Conservation (phyloP, 2,888 invertebrate genomes). For the Apomyelois bistriatella region DNA sequence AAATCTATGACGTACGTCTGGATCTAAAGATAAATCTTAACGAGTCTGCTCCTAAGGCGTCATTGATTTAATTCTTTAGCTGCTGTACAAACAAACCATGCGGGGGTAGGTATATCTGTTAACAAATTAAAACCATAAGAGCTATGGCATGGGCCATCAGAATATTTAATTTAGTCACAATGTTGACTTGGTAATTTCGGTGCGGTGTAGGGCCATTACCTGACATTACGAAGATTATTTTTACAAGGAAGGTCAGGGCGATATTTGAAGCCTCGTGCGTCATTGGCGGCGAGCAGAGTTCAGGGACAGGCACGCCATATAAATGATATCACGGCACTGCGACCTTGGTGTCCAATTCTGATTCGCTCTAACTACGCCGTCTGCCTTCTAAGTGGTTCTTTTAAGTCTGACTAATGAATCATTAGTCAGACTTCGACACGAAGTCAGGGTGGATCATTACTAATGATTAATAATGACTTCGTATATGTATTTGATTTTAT, state of each 20-base stretch:
- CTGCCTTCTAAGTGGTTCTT: slow-evolving; percentile 58
- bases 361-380: slow-evolving; percentile 69
- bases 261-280: slow-evolving; percentile 72
- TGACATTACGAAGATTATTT: slow-evolving; percentile 57
- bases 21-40: too few species aligned
- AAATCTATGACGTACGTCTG: too few species aligned
- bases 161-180: slow-evolving; percentile 15
- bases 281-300: slow-evolving; percentile 63
- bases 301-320: slow-evolving; percentile 71
- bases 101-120: too few species aligned
- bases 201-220: slow-evolving; percentile 35
- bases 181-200: slow-evolving; percentile 28
- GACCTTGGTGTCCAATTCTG: slow-evolving; percentile 74
- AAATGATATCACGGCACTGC: slow-evolving; percentile 68
- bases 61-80: too few species aligned
- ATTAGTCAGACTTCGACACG: neutral
- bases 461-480: too few species aligned
- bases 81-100: too few species aligned
- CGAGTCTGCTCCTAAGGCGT: too few species aligned
- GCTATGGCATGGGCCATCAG: neutral
- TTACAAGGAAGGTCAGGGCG: slow-evolving; percentile 67
- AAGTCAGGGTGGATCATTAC: too few species aligned
- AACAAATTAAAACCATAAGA: neutral
- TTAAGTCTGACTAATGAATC: neutral
- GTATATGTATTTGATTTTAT: too few species aligned